Conservation (phyloP, 2,797 vertebrate genomes). For the Phataginus tricuspis region DNA sequence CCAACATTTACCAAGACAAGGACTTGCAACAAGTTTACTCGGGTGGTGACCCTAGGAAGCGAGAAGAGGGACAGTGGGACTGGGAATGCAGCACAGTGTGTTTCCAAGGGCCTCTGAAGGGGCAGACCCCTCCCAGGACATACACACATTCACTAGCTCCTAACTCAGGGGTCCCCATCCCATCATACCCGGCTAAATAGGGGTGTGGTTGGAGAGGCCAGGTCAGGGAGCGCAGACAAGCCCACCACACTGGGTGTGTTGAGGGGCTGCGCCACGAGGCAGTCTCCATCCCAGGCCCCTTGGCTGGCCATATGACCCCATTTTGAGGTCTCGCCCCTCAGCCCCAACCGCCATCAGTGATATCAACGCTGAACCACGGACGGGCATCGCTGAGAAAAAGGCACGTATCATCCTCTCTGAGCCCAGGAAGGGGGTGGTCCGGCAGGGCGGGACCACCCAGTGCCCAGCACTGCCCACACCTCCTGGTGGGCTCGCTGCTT, state of each 20-base stretch:
- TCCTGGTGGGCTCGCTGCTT: background rate
- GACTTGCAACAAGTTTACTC: background rate
- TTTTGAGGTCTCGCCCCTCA: background rate
- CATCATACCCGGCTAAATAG: background rate
- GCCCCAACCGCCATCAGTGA: background rate
- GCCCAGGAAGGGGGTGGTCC: background rate
- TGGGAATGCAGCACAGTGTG: background rate
- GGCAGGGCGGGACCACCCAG: background rate
- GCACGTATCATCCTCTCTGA: background rate
- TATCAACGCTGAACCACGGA: background rate
- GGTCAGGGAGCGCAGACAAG: background rate
- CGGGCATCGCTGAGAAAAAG: background rate
- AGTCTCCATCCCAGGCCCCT: background rate
- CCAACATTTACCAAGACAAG: background rate
- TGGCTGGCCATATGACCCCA: background rate
- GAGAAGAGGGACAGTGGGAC: background rate
- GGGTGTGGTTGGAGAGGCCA: background rate
- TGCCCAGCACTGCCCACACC: background rate
- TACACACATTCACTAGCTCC: background rate
- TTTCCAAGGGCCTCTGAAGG: background rate
- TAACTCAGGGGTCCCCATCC: accelerated
- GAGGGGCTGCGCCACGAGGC: background rate
- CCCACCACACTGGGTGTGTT: too few relatives aligned
- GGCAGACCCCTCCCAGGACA: background rate
- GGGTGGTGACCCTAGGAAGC: background rate